A percentile compares a stretch with the other conserved stretches of the same genome.
Evolutionary conservation across 2,888 invertebrate genomes (phyloP).

Genomic region (Rotaria macrura): DNA sequence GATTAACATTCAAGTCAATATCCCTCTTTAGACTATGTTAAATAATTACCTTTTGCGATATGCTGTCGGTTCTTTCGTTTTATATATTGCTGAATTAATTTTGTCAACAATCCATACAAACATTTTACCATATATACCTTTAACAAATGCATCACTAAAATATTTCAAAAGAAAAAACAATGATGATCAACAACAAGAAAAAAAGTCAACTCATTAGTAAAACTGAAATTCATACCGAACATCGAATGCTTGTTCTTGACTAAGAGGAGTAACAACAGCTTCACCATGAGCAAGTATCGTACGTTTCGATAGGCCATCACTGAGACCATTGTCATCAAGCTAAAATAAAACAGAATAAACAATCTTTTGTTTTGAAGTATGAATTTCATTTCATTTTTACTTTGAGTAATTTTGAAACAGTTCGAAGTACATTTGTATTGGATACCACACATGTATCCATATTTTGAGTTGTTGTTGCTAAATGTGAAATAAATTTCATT

Average conservation of each 20-base stretch:
- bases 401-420: not conserved
- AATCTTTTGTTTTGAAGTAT: not conserved
- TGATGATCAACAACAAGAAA: too few species aligned
- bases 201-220: not conserved
- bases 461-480: slow-evolving; percentile 32
- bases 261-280: slow-evolving; percentile 65
- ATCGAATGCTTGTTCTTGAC: slow-evolving; percentile 81
- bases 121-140: slow-evolving; percentile 87
- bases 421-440: slow-evolving; percentile 16
- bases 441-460: slow-evolving; percentile 39
- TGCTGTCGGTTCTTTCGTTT: slow-evolving; percentile 37
- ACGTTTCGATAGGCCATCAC: slow-evolving; percentile 65
- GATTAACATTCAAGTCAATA: too few species aligned
- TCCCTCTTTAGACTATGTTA: not conserved
- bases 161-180: too few species aligned
- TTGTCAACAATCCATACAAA: slow-evolving; percentile 92
- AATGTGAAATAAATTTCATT: not conserved
- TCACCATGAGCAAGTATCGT: slow-evolving; percentile 64
- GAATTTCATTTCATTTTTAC: not conserved
- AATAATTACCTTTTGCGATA: slow-evolving; percentile 19
- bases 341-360: not conserved
- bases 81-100: slow-evolving; percentile 79
- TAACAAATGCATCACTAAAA: slow-evolving; percentile 84
- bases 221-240: slow-evolving; percentile 53
- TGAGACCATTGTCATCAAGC: not conserved